Evolutionary conservation across 2,888 invertebrate species (phyloP).

Genomic region (Ectemnius cavifrons): DNA sequence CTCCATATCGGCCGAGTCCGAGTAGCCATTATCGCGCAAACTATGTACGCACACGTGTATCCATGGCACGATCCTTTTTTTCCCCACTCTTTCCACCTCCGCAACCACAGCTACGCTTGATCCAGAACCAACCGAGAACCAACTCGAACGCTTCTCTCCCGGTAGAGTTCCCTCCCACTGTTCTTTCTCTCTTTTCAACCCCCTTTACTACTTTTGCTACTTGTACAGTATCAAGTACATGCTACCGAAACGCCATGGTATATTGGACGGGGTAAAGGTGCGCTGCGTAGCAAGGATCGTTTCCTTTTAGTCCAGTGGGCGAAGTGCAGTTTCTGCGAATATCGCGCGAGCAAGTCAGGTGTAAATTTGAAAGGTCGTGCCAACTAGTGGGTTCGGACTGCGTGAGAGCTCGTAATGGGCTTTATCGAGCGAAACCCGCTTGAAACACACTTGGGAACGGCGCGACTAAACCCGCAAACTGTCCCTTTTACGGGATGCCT

Average conservation of each 20-base stretch:
- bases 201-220: no score
- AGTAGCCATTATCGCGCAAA: conserved; percentile 64
- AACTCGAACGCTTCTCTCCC: conserved; percentile 1
- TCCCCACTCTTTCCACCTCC: conserved; percentile 1
- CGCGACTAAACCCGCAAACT: conserved; percentile 8
- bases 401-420: conserved; percentile 7
- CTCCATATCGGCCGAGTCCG: conserved; percentile 58
- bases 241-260: no score
- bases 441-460: conserved; percentile 16
- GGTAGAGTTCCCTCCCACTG: background rate
- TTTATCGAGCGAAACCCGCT: conserved; percentile 23
- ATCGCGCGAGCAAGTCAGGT: background rate
- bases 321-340: no score
- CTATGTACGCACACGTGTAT: conserved; percentile 57
- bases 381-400: background rate
- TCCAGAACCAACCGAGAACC: conserved; percentile 28
- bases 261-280: no score
- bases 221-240: no score
- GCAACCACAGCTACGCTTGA: conserved; percentile 5
- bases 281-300: no score
- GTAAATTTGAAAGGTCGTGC: conserved; percentile 6
- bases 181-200: background rate
- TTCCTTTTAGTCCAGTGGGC: no score
- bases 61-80: conserved; percentile 46
- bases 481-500: conserved; percentile 9